These are phyloP conservation scores for Campylomormyrus numenius DNA, from an alignment of 2,113 vertebrate species.

Conservation along the genomic window DNA sequence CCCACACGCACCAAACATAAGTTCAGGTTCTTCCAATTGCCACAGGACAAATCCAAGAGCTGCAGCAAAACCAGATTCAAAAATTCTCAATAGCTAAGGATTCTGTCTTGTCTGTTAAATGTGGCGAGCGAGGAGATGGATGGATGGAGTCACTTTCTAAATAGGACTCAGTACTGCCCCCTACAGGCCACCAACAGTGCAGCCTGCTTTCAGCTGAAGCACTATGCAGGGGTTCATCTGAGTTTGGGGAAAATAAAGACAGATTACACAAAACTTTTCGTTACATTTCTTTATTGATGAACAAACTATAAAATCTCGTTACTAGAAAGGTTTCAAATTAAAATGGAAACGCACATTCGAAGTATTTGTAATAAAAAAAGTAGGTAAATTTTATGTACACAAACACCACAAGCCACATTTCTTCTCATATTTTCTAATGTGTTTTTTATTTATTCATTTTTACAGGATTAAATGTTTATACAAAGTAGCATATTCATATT, in stretches of 20 bases:
- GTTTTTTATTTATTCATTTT: conserved; percentile 36
- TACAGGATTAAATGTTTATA: conserved; percentile 69
- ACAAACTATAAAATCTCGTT: conserved; percentile 69
- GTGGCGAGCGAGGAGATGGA: not conserved
- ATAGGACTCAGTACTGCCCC: not conserved
- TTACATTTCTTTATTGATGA: conserved; percentile 69
- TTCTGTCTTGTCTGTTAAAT: not conserved
- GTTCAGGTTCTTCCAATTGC: not conserved
- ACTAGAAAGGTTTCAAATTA: conserved; percentile 68
- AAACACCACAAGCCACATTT: conserved; percentile 56
- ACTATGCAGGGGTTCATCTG: not conserved
- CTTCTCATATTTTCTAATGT: conserved; percentile 49
- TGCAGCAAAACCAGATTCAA: not conserved
- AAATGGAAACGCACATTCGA: conserved; percentile 57
- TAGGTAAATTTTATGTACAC: conserved; percentile 49
- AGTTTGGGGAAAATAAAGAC: conserved; percentile 9
- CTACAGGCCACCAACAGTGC: not conserved
- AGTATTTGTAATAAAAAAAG: conserved; percentile 59
- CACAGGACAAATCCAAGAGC: not conserved
- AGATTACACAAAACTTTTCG: not conserved
- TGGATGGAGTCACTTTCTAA: not conserved
- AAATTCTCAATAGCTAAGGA: not conserved
- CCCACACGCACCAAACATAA: not conserved
- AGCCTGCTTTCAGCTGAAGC: not conserved
- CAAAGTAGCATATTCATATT: conserved; percentile 63